These are phyloP conservation scores for Rosalia funebris DNA, from an alignment of 2,888 invertebrate species.

Conservation along the genomic window DNA sequence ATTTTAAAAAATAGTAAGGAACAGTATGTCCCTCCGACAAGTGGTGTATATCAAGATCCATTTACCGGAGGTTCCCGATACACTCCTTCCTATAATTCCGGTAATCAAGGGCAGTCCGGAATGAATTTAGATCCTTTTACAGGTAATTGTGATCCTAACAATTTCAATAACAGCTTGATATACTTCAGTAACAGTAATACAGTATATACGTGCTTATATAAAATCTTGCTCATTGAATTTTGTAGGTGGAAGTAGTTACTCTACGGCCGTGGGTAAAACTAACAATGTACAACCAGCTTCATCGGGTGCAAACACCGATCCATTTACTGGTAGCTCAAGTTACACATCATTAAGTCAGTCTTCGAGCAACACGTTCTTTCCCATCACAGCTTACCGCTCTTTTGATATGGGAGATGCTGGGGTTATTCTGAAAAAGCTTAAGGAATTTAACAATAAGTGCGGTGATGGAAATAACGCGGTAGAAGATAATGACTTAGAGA, in stretches of 20 bases:
- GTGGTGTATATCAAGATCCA: constrained; percentile 70
- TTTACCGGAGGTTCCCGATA: constrained; percentile 75
- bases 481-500: constrained; percentile 69
- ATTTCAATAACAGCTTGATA: too few species aligned
- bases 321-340: constrained; percentile 68
- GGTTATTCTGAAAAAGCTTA: constrained; percentile 78
- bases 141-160: too few species aligned
- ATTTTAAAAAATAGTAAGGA: constrained; percentile 83
- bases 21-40: constrained; percentile 55
- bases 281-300: constrained; percentile 28
- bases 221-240: too few species aligned
- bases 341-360: constrained; percentile 41
- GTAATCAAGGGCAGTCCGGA: constrained; percentile 50
- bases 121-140: constrained; percentile 70
- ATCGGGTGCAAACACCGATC: constrained; percentile 68
- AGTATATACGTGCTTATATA: neutral
- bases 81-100: constrained; percentile 66
- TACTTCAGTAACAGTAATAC: too few species aligned
- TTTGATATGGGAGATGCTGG: constrained; percentile 83
- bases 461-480: constrained; percentile 64
- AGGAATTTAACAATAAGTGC: constrained; percentile 75
- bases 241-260: constrained; percentile 59
- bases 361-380: constrained; percentile 56
- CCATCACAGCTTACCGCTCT: constrained; percentile 68
- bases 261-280: constrained; percentile 48